These are phyloP conservation scores for Apaloderma vittatum DNA, from an alignment of 2,113 vertebrate species.

Conservation along the genomic window DNA sequence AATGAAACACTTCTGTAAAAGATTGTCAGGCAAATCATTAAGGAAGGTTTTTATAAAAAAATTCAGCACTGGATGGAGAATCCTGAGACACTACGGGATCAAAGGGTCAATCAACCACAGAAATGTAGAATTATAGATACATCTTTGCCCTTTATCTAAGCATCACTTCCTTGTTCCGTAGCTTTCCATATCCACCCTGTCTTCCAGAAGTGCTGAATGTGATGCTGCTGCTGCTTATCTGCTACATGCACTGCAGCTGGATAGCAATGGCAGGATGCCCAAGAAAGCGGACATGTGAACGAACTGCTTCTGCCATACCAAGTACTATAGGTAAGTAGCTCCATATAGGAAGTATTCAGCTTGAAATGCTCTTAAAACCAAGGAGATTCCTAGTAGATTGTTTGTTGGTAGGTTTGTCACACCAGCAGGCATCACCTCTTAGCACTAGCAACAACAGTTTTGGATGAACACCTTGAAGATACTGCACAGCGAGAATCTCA, in stretches of 20 bases:
- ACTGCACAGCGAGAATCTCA: background rate
- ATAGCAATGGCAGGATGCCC: background rate
- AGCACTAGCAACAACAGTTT: background rate
- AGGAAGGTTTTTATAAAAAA: background rate
- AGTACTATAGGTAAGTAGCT: background rate
- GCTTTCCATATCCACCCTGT: background rate
- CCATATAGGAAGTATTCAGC: background rate
- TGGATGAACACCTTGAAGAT: background rate
- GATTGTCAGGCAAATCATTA: background rate
- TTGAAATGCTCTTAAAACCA: background rate
- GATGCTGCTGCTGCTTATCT: background rate
- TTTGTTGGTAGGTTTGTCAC: background rate
- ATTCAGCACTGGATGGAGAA: background rate
- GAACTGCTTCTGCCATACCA: background rate
- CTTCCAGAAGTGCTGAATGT: background rate
- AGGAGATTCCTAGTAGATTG: fast-evolving
- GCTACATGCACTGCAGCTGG: background rate
- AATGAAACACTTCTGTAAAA: background rate
- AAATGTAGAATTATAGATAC: background rate
- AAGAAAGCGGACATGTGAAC: background rate
- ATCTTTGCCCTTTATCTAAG: background rate
- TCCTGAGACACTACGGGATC: background rate
- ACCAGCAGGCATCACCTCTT: background rate
- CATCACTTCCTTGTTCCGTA: background rate
- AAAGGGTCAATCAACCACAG: background rate